Base-by-base conservation (phyloP, 2,888 invertebrate genomes). In the Tenodera sinensis region DNA sequence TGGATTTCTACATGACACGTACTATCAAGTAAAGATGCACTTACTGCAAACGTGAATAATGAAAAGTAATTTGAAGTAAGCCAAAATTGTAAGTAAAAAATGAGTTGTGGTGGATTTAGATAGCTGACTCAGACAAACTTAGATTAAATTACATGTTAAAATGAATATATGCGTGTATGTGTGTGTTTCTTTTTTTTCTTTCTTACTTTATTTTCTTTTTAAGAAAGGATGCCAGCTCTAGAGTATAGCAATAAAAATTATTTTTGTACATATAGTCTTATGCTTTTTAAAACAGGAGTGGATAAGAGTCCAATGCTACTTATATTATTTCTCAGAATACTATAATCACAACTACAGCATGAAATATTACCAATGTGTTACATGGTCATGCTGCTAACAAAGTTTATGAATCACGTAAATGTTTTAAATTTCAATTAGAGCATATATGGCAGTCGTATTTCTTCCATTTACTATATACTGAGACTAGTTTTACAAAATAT, bases 11-110 rank as follows among this genome's bases (percentile, higher is more conserved):
- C 34, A 28, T 87, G 81, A 87, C 34, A 87, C 83, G 42, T 30
- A 87, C 87, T 87, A 87, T 87, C 87, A 82, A 87, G 82, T 82
- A 47, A 85, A 54, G 34, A n/a, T 87, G 87, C 87, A 83, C 83
- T 82, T 87, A 87, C 34, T 83, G 87, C n/a, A 83, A 15, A 87
- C 42, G 83, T 34, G 82, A 87, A 87, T 42, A 28, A 87, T 87
- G 27, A 87, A 82, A 86, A 71, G 20, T 71, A 71, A 71, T 20
- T 25, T 20, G 1, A 20, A 71, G 54, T 71, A 71, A 71, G 54
- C 54, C 54, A 20, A 20, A 71, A 71, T 20, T 4, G 8, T 6
- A 71, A 20, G 8, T 71, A 71, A 71, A 42, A 71, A 71, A 71
- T 71, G 54, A 71, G 20, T 25, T 71, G 54, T 20, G 54, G 6